These are phyloP conservation scores for Leucozona laternaria DNA, from an alignment of 2,888 invertebrate genomes.

Conservation along the genomic window DNA sequence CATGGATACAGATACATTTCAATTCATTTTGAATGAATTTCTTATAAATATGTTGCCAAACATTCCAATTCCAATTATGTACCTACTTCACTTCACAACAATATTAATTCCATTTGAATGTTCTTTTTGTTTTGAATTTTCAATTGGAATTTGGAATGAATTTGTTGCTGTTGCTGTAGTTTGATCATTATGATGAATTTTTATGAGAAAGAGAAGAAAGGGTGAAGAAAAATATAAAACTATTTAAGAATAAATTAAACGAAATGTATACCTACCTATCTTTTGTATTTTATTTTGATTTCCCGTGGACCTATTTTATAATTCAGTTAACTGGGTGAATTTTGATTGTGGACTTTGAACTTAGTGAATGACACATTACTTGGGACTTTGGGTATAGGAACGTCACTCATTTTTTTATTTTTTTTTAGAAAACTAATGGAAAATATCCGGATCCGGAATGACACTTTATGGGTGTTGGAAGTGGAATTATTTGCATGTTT, in stretches of 20 bases:
- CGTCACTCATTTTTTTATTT: no score
- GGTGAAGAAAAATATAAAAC: background rate
- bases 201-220: background rate
- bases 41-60: slow-evolving; percentile 40
- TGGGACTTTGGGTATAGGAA: background rate
- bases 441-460: no score
- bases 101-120: slow-evolving; percentile 8
- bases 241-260: background rate
- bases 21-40: slow-evolving; percentile 61
- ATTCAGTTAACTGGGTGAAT: background rate
- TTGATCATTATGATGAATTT: background rate
- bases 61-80: slow-evolving; percentile 33
- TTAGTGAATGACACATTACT: background rate
- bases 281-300: background rate
- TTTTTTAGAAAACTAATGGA: no score
- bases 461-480: no score
- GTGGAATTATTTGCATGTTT: no score
- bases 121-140: slow-evolving; percentile 10
- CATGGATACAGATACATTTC: slow-evolving; percentile 39
- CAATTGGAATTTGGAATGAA: background rate
- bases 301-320: background rate
- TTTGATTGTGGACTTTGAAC: background rate
- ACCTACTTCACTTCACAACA: no score
- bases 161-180: background rate
- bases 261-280: background rate